Evolutionary conservation across 1,140 invertebrate species (phyloP).

Genomic region (Orussus abietinus): DNA sequence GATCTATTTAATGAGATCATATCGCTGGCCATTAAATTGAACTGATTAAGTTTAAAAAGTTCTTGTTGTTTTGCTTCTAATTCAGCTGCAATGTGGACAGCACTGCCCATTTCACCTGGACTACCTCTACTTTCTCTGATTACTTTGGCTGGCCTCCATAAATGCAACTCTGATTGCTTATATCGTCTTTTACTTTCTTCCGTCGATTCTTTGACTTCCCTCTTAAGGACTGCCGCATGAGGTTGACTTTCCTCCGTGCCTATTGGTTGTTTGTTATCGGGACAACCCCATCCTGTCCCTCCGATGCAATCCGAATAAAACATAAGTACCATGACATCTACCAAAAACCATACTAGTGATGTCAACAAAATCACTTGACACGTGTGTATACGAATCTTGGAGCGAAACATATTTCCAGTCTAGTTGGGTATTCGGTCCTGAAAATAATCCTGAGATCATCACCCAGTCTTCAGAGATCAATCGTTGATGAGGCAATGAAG

Average conservation of each 20-base stretch:
- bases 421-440: slow-evolving; percentile 14
- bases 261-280: slow-evolving; percentile 29
- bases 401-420: slow-evolving; percentile 68
- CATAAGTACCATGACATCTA: slow-evolving; percentile 87
- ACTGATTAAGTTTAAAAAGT: slow-evolving; percentile 97
- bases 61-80: slow-evolving; percentile 86
- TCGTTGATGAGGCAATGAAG: too few relatives aligned
- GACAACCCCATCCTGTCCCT: slow-evolving; percentile 63
- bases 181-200: slow-evolving; percentile 39
- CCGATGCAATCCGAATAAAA: slow-evolving; percentile 90
- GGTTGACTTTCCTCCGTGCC: slow-evolving; percentile 14
- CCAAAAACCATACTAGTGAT: slow-evolving; percentile 91
- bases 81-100: slow-evolving; percentile 80
- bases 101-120: slow-evolving; percentile 85
- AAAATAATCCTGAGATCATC: slow-evolving; percentile 33
- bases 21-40: slow-evolving; percentile 96
- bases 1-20: slow-evolving; percentile 96
- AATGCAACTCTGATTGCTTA: slow-evolving; percentile 56
- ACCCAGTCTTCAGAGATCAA: slow-evolving; percentile 32
- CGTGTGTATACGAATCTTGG: slow-evolving; percentile 85
- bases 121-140: slow-evolving; percentile 64
- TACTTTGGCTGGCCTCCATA: slow-evolving; percentile 69
- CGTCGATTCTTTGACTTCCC: slow-evolving; percentile 13
- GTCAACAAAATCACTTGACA: slow-evolving; percentile 92
- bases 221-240: slow-evolving; percentile 14